Conservation (phyloP, 2,888 invertebrate genomes). For the Apamea epomidion region DNA sequence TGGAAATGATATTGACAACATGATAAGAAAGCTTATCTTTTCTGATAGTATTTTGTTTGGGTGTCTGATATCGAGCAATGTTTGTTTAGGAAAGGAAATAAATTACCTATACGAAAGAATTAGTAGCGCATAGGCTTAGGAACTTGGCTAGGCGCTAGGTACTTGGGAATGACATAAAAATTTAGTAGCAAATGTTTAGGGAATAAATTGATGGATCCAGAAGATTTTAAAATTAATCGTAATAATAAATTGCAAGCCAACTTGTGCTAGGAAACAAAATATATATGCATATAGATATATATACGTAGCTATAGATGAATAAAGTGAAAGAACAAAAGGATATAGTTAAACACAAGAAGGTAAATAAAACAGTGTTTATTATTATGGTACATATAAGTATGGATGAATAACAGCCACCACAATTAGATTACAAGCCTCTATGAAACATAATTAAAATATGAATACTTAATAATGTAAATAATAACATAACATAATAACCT, state of each 20-base stretch:
- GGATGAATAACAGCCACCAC: neutral
- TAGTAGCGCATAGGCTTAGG: too few relatives aligned
- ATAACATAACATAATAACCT: neutral
- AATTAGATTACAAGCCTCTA: neutral
- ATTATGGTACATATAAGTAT: neutral
- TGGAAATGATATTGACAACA: slow-evolving; percentile 22
- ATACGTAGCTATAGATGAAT: neutral
- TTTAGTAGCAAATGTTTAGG: neutral
- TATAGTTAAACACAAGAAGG: neutral
- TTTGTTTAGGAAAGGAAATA: slow-evolving; percentile 4
- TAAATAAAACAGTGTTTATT: neutral
- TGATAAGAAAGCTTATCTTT: slow-evolving; percentile 39
- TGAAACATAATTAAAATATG: neutral
- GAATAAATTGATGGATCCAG: neutral
- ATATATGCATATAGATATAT: neutral
- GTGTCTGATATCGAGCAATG: neutral
- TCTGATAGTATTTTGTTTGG: slow-evolving; percentile 29
- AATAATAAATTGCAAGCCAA: neutral
- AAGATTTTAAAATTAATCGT: neutral
- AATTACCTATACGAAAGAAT: too few relatives aligned
- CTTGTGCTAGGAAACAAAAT: neutral
- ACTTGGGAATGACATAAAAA: neutral
- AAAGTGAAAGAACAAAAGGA: neutral
- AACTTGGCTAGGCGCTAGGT: neutral
- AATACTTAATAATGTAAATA: slow-evolving; percentile 5